phyloP scores from a whole-genome alignment of 2,113 vertebrate species.

The Fulmarus glacialis region DNA sequence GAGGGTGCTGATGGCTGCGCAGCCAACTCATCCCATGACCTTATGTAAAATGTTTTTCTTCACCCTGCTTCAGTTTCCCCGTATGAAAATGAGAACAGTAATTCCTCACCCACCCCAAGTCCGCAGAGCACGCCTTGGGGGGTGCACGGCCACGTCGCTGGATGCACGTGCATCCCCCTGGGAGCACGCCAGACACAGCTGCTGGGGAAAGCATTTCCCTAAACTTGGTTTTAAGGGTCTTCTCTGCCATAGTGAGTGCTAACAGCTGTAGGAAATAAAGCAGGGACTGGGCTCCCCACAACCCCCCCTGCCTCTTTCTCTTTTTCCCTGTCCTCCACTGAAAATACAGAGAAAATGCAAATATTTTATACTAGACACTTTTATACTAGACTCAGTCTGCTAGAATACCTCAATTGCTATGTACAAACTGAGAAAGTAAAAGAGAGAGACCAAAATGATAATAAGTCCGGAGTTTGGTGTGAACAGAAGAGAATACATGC shows the following conservation, averaged over 20 bases:
- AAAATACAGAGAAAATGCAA: neutral
- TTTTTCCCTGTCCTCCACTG: neutral
- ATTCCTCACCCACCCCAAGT: neutral
- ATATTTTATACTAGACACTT: neutral
- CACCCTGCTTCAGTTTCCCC: neutral
- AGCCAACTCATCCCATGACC: neutral
- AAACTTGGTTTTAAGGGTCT: neutral
- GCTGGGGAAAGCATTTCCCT: neutral
- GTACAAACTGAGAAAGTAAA: slow-evolving; percentile 5
- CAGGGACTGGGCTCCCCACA: neutral
- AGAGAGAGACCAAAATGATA: slow-evolving; percentile 8
- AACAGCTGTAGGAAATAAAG: neutral
- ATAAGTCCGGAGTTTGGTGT: neutral
- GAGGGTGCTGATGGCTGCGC: neutral
- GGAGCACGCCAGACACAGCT: neutral
- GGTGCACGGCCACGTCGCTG: accelerated
- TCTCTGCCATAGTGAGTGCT: neutral
- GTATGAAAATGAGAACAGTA: neutral
- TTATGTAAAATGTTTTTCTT: neutral
- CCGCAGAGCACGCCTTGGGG: neutral
- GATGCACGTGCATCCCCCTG: accelerated
- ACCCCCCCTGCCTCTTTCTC: neutral
- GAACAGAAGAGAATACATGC: slow-evolving; percentile 41
- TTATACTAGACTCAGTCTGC: neutral
- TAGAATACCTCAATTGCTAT: neutral